A percentile compares a stretch with the other conserved stretches of the same genome.
These are phyloP conservation scores for Phyllopteryx taeniolatus DNA, from an alignment of 2,113 vertebrate genomes.

Conservation along the genomic window DNA sequence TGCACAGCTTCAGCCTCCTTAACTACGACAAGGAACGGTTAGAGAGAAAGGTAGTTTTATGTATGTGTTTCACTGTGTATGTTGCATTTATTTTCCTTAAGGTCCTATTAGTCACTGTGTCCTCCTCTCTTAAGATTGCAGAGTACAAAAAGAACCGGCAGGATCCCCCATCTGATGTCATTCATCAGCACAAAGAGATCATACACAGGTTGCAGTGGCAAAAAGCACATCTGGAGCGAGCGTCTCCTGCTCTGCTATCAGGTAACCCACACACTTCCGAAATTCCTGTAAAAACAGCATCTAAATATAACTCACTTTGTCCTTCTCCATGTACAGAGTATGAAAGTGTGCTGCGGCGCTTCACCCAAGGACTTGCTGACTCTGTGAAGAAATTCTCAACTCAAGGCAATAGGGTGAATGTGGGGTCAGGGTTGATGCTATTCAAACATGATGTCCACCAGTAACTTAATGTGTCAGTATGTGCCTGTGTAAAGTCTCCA, in stretches of 20 bases:
- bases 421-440: background rate
- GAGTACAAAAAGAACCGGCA: slow-evolving; percentile 72
- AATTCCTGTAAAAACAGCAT: background rate
- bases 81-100: background rate
- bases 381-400: slow-evolving; percentile 80
- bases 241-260: slow-evolving; percentile 65
- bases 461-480: background rate
- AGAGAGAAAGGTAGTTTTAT: slow-evolving; percentile 78
- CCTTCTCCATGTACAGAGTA: slow-evolving; percentile 72
- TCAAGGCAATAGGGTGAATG: slow-evolving; percentile 83
- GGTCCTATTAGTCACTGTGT: slow-evolving; percentile 6
- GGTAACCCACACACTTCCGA: slow-evolving; percentile 60
- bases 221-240: slow-evolving; percentile 78
- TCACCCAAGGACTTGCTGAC: slow-evolving; percentile 77
- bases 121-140: slow-evolving; percentile 68
- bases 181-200: slow-evolving; percentile 77
- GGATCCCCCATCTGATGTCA: slow-evolving; percentile 74
- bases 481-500: background rate
- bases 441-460: background rate
- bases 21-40: slow-evolving; percentile 81
- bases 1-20: slow-evolving; percentile 85
- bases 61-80: background rate
- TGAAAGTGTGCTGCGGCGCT: slow-evolving; percentile 72
- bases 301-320: background rate
- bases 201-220: slow-evolving; percentile 82